These are phyloP conservation scores for Babylonia areolata DNA, from an alignment of 1,140 invertebrate species.

Conservation along the genomic window DNA sequence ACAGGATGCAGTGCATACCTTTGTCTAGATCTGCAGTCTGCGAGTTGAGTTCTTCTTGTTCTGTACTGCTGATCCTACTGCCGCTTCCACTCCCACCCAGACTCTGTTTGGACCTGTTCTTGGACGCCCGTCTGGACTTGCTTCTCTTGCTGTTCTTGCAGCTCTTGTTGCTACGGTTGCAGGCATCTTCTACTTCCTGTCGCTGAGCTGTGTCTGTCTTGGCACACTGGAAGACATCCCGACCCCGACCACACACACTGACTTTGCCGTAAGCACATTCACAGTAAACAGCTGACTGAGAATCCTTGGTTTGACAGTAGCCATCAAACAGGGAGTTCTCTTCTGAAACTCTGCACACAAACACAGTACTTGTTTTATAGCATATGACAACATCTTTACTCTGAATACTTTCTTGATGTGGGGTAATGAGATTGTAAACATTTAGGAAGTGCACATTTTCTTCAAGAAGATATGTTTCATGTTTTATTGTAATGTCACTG, in stretches of 20 bases:
- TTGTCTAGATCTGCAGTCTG: not conserved
- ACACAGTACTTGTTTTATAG: too few species aligned
- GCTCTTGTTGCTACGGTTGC: not conserved
- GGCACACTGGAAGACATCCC: constrained; percentile 51
- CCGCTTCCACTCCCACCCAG: not conserved
- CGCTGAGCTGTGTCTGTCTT: constrained; percentile 34
- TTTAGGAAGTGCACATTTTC: too few species aligned
- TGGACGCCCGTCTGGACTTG: not conserved
- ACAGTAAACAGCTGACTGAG: constrained; percentile 44
- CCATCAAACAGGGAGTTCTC: constrained; percentile 53
- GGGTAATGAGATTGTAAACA: too few species aligned
- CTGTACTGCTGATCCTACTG: not conserved
- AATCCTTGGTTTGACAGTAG: constrained; percentile 43
- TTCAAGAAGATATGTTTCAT: too few species aligned
- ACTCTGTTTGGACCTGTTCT: constrained; percentile 1
- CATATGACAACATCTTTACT: too few species aligned
- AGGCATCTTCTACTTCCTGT: constrained; percentile 23
- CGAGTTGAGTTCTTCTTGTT: not conserved
- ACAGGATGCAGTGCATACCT: not conserved
- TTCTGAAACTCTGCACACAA: constrained; percentile 47
- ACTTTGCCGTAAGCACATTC: constrained; percentile 47
- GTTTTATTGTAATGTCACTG: too few species aligned
- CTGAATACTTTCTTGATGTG: too few species aligned
- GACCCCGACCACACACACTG: constrained; percentile 43
- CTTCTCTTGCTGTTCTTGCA: not conserved